A percentile compares a stretch with the other conserved stretches of the same genome.
Conservation (phyloP, 2,797 vertebrate genomes). For the Psittacula derbiana region DNA sequence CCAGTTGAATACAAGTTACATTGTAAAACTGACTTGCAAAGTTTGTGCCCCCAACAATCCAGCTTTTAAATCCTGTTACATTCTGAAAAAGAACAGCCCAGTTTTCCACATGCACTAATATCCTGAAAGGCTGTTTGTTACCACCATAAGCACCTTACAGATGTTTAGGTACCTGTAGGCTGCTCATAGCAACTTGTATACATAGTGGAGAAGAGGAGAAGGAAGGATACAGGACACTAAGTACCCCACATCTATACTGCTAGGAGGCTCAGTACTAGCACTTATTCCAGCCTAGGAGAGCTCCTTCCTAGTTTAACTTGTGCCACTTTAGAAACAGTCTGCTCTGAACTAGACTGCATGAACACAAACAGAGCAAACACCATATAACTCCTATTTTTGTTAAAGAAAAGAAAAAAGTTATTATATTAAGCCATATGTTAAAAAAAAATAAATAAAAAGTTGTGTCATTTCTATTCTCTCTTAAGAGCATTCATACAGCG, state of each 20-base stretch:
- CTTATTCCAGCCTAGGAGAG: neutral
- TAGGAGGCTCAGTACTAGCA: neutral
- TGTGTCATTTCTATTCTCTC: neutral
- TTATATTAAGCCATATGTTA: neutral
- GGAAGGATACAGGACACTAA: neutral
- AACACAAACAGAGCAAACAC: neutral
- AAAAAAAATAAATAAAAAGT: neutral
- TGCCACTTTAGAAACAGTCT: neutral
- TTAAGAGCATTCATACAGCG: neutral
- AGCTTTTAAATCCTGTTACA: neutral
- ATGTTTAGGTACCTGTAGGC: neutral
- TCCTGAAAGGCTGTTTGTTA: neutral
- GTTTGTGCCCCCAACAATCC: neutral
- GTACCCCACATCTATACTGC: neutral
- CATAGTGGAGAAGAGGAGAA: neutral
- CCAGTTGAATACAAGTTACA: fast-evolving
- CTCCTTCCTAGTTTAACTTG: neutral
- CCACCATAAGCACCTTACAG: neutral
- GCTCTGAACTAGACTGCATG: neutral
- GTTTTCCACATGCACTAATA: neutral
- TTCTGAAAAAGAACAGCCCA: neutral
- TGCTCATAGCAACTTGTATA: neutral
- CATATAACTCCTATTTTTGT: neutral
- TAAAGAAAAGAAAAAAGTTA: neutral
- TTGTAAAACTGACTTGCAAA: neutral